A percentile compares a stretch with the other conserved stretches of the same genome.
Evolutionary conservation across 2,888 invertebrate genomes (phyloP).

Genomic region (Cryptocheilus praepositus): DNA sequence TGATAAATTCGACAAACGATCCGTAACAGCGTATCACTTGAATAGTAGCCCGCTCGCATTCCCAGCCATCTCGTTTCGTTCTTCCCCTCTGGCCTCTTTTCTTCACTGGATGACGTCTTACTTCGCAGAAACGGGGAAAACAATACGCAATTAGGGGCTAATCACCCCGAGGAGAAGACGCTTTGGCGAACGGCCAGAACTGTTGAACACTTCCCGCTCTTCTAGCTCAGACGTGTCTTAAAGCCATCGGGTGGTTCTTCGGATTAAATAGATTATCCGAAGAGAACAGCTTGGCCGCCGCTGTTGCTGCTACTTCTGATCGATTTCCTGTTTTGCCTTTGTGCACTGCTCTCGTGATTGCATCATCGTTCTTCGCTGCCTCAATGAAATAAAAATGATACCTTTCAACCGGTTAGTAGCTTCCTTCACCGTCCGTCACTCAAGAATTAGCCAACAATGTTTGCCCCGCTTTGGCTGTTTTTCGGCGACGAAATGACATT

Average conservation of each 20-base stretch:
- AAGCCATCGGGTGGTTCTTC: conserved; percentile 43
- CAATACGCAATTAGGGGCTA: conserved; percentile 68
- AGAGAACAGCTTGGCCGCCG: conserved; percentile 19
- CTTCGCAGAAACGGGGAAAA: conserved; percentile 40
- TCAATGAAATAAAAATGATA: not conserved
- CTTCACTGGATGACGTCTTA: conserved; percentile 22
- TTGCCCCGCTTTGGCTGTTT: no score
- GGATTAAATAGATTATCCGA: conserved; percentile 51
- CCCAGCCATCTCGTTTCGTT: not conserved
- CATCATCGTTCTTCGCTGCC: not conserved
- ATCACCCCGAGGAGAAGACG: conserved; percentile 53
- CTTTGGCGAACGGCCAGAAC: conserved; percentile 60
- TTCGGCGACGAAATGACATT: no score
- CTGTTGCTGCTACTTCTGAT: not conserved
- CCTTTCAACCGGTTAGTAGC: no score
- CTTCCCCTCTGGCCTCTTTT: conserved; percentile 15
- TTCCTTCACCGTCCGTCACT: no score
- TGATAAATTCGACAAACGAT: no score
- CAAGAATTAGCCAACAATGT: no score
- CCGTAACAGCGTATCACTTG: no score
- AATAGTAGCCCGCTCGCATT: no score
- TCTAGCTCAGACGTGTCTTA: conserved; percentile 29
- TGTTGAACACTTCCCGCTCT: conserved; percentile 50
- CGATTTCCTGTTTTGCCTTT: conserved; percentile 3
- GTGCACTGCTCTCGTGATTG: not conserved